These are phyloP conservation scores for Subanguina moxae DNA, from an alignment of 1,140 invertebrate species.

Conservation along the genomic window DNA sequence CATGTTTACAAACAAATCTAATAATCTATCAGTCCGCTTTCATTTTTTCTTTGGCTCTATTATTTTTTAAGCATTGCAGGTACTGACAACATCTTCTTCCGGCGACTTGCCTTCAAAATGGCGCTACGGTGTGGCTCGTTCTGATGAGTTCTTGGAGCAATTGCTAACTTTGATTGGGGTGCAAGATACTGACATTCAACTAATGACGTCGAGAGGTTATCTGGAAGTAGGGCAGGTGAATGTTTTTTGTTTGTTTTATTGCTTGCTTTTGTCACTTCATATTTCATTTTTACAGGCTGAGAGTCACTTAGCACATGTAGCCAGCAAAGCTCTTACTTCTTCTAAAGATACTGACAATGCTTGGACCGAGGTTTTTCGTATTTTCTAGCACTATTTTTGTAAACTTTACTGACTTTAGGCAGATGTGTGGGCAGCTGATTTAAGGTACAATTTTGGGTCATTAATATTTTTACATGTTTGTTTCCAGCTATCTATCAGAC, in stretches of 20 bases:
- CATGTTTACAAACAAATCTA: slow-evolving; percentile 11
- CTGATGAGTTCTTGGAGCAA: slow-evolving; percentile 39
- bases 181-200: slow-evolving; percentile 38
- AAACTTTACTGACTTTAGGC: not conserved
- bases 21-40: not conserved
- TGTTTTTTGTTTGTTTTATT: not conserved
- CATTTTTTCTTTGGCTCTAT: not conserved
- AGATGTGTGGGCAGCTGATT: slow-evolving; percentile 2
- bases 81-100: slow-evolving; percentile 9
- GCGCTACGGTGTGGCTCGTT: slow-evolving; percentile 7
- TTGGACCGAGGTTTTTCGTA: slow-evolving; percentile 28
- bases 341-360: slow-evolving; percentile 43
- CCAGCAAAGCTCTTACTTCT: not conserved
- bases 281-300: slow-evolving; percentile 10
- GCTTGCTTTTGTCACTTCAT: slow-evolving; percentile 14
- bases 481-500: not conserved
- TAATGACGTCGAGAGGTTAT: slow-evolving; percentile 25
- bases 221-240: slow-evolving; percentile 27
- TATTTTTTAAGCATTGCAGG: slow-evolving; percentile 5
- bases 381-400: too few species aligned
- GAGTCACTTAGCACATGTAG: slow-evolving; percentile 2
- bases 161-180: slow-evolving; percentile 28
- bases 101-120: slow-evolving; percentile 17
- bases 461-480: not conserved
- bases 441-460: not conserved